These are phyloP conservation scores for Sphyrna mokarran DNA, from an alignment of 2,113 vertebrate genomes.

Conservation along the genomic window DNA sequence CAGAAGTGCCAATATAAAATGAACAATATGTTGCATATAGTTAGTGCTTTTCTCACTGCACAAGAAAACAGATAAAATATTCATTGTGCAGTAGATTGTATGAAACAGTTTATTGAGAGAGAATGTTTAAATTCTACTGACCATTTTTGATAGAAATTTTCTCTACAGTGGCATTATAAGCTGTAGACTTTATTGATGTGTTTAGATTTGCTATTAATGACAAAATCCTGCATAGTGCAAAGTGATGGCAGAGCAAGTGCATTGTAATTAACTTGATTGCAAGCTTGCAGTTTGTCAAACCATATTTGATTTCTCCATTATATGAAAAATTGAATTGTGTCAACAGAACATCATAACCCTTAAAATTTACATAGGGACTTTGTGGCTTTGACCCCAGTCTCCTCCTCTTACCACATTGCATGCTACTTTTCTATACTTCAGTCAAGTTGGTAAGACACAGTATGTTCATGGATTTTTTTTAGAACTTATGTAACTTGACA, in stretches of 20 bases:
- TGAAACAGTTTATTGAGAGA: neutral
- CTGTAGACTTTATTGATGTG: neutral
- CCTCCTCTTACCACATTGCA: neutral
- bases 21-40: neutral
- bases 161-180: neutral
- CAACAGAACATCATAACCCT: neutral
- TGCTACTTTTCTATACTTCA: neutral
- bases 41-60: neutral
- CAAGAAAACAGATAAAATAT: neutral
- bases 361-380: neutral
- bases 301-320: neutral
- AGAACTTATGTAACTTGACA: neutral
- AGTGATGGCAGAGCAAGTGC: neutral
- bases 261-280: neutral
- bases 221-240: neutral
- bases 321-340: neutral
- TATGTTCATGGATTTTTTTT: neutral
- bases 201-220: neutral
- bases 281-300: neutral
- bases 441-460: neutral
- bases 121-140: neutral
- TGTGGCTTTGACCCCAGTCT: neutral
- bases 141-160: neutral
- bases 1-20: neutral
- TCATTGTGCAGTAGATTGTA: neutral